Conservation (phyloP, 2,113 vertebrate genomes). For the Sula dactylatra region DNA sequence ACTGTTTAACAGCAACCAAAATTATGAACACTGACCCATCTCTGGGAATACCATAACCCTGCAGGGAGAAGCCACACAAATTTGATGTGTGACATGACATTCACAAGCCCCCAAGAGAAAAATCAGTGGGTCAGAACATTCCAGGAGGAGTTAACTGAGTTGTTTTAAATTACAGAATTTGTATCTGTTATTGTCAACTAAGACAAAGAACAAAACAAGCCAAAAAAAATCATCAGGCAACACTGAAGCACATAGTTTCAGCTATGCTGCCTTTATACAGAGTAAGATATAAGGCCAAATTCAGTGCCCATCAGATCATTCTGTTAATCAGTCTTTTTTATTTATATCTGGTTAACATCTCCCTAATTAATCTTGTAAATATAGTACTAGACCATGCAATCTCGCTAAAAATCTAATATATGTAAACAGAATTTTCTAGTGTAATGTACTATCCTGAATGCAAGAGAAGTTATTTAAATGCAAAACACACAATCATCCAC, state of each 20-base stretch:
- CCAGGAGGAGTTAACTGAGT: not conserved
- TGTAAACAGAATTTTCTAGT: not conserved
- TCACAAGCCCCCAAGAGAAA: not conserved
- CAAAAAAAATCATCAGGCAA: not conserved
- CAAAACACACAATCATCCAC: not conserved
- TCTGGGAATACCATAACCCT: constrained; percentile 7
- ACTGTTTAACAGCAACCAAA: not conserved
- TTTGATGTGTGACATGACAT: not conserved
- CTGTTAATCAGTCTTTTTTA: not conserved
- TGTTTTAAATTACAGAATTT: not conserved
- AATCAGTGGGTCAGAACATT: not conserved
- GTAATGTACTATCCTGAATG: not conserved
- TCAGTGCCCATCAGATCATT: not conserved
- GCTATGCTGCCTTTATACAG: not conserved
- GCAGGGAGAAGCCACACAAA: not conserved
- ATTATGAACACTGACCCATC: not conserved
- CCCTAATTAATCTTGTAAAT: not conserved
- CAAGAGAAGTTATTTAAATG: not conserved
- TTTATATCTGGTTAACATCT: not conserved
- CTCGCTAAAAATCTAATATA: not conserved
- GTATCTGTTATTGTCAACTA: not conserved
- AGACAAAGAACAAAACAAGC: not conserved
- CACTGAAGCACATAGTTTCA: not conserved
- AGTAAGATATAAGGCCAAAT: not conserved
- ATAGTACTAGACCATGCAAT: not conserved